Evolutionary conservation across 2,797 vertebrate species (phyloP).

Genomic region (Falco cherrug): DNA sequence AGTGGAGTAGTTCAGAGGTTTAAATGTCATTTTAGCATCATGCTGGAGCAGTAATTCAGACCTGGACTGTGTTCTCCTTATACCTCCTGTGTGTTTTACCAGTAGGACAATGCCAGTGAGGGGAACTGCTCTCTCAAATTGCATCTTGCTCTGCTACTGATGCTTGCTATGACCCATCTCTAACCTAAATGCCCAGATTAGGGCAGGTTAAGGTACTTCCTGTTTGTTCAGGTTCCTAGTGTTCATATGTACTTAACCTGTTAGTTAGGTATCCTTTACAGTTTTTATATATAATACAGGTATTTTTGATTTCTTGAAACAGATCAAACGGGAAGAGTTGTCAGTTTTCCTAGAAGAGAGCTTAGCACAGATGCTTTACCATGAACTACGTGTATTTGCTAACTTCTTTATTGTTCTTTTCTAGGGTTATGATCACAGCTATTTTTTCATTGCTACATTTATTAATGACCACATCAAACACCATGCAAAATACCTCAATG

Average conservation of each 20-base stretch:
- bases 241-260: neutral
- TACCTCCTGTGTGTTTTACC: fast-evolving
- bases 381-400: neutral
- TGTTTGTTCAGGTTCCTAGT: neutral
- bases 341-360: neutral
- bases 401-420: neutral
- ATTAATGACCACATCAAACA: conserved; percentile 94
- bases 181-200: neutral
- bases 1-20: neutral
- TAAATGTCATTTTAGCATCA: neutral
- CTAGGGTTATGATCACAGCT: conserved; percentile 97
- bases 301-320: neutral
- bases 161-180: neutral
- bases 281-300: neutral
- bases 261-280: neutral
- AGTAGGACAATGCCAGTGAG: neutral
- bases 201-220: neutral
- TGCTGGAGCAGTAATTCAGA: neutral
- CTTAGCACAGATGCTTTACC: neutral
- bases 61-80: neutral
- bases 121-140: neutral
- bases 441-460: conserved; percentile 93
- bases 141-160: neutral
- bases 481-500: conserved; percentile 92
- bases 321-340: neutral